Percentiles rank a stretch among this genome's conserved stretches.
phyloP scores from a whole-genome alignment of 2,888 invertebrate species.

The Caenorhabditis angaria region DNA sequence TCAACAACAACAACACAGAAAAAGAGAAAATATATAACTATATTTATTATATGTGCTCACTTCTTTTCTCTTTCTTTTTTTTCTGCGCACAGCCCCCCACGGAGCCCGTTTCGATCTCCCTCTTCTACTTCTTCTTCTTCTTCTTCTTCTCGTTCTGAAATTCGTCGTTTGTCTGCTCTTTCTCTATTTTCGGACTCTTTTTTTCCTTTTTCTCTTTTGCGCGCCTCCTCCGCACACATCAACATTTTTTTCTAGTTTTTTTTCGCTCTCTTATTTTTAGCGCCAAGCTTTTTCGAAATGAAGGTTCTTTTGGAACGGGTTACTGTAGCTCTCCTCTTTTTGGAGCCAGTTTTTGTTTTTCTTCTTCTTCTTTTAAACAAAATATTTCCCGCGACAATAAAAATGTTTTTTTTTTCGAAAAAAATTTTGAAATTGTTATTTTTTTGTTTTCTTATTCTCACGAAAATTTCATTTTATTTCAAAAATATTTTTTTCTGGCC shows the following conservation, averaged over 20 bases:
- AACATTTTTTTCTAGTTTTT: constrained; percentile 2
- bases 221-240: constrained; percentile 1
- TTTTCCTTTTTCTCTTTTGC: not conserved
- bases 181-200: not conserved
- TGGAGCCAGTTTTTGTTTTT: not conserved
- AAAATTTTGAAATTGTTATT: too few relatives aligned
- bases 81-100: not conserved
- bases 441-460: too few relatives aligned
- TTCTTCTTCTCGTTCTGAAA: not conserved
- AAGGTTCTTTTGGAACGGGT: not conserved
- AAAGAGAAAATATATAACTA: not conserved
- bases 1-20: constrained; percentile 1
- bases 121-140: too few relatives aligned
- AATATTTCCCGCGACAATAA: too few relatives aligned
- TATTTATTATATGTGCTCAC: constrained; percentile 1
- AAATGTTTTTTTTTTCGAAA: too few relatives aligned
- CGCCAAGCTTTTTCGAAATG: not conserved
- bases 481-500: too few relatives aligned
- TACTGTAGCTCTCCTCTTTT: not conserved
- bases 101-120: too few relatives aligned
- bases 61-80: not conserved
- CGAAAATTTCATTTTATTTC: too few relatives aligned
- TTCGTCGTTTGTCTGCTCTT: not conserved
- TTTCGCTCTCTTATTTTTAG: constrained; percentile 2
- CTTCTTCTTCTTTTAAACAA: not conserved